Evolutionary conservation across 1,140 invertebrate species (phyloP), one percentile per base, ranked within the genome.

Genomic region (Hylaeus volcanicus): DNA sequence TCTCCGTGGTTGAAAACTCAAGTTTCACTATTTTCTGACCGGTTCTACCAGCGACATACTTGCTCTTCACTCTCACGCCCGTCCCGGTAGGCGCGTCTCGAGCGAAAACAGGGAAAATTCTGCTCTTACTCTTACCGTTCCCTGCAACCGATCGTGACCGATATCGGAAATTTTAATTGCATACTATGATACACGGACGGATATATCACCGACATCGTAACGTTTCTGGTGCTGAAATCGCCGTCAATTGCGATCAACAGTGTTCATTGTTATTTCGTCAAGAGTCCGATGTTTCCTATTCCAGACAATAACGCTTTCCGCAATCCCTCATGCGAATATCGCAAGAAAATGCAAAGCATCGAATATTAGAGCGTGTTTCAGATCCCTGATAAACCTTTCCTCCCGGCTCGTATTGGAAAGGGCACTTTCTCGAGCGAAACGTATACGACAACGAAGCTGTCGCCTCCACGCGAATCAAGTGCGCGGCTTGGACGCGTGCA

Each of bases 1-100:
- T 48, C 45, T 48, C 45, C 45, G 45, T 48, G 5, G 5, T 70
- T 79, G 68, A 85, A 88, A 89, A 79, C 56, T n/a, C 43, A 51
- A 83, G 77, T 90, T 90, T 90, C 86, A 87, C 87, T 85, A 66
- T 89, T 90, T 89, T 83, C 86, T 81, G 81, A 89, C 88, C 74
- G 77, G 85, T 89, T 89, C 63, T 60, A 68, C 75, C 55, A 74
- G 75, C 73, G 69, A 75, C 84, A 91, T 81, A 88, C 84, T 88
- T 82, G 81, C 73, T 64, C 61, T 81, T 82, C 82, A 75, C 78
- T 88, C 83, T 87, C 85, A 75, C 66, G 68, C 58, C 55, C 43
- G 81, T 70, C 61, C 56, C 41, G 11, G 9, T 26, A 58, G 70
- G 77, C 60, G 39, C 48, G 26, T 26, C 51, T 6, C 64, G 45